phyloP scores from a whole-genome alignment of 2,797 vertebrate species.

The Nyctibius grandis region DNA sequence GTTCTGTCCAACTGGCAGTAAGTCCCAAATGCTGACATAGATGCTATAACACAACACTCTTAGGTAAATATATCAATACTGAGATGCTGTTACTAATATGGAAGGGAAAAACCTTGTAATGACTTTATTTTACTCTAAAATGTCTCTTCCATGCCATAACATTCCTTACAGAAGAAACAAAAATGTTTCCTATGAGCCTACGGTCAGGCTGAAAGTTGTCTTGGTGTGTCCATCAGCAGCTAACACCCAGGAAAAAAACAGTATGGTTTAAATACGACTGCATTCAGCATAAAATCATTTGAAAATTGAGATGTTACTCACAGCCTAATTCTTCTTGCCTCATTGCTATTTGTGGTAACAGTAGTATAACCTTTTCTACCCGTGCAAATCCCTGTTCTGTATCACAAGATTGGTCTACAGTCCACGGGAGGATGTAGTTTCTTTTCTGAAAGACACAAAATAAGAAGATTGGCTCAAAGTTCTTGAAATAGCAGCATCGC shows the following conservation, averaged over 20 bases:
- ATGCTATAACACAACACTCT: not conserved
- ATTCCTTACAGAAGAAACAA: not conserved
- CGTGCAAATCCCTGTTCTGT: not conserved
- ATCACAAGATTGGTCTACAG: not conserved
- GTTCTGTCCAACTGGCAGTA: constrained; percentile 73
- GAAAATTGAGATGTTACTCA: not conserved
- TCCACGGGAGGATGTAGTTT: not conserved
- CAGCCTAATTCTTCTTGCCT: not conserved
- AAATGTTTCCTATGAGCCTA: not conserved
- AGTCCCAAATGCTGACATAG: constrained; percentile 20
- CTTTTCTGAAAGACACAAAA: not conserved
- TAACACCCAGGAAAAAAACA: not conserved
- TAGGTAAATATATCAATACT: not conserved
- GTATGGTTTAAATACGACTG: not conserved
- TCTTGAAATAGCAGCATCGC: not conserved
- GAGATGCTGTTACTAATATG: accelerated
- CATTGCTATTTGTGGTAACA: not conserved
- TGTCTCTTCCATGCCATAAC: not conserved
- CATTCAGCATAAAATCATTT: not conserved
- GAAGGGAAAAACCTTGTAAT: not conserved
- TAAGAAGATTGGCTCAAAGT: not conserved
- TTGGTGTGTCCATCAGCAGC: not conserved
- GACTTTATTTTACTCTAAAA: not conserved
- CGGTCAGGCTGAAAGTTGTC: not conserved
- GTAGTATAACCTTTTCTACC: not conserved